phyloP scores from a whole-genome alignment of 1,140 invertebrate species.

The Zophobas atratus region DNA sequence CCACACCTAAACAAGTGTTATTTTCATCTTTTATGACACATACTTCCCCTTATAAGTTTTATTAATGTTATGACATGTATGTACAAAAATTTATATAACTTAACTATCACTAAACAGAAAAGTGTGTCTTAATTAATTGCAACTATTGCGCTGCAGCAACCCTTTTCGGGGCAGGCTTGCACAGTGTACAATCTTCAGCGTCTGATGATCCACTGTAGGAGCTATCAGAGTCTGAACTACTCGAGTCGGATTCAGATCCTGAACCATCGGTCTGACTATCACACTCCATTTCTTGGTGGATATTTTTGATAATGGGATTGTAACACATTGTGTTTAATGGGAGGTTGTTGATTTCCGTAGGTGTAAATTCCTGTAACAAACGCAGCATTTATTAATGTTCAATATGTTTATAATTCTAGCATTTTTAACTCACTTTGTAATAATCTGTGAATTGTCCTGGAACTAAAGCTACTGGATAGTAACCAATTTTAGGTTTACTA shows the following conservation, averaged over 20 bases:
- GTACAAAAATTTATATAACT: background rate
- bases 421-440: constrained; percentile 76
- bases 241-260: constrained; percentile 71
- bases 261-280: constrained; percentile 72
- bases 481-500: constrained; percentile 72
- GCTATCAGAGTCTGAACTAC: constrained; percentile 63
- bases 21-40: too few species aligned
- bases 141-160: constrained; percentile 15
- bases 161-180: constrained; percentile 47
- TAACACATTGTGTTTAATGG: constrained; percentile 93
- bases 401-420: too few species aligned
- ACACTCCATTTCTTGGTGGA: constrained; percentile 67
- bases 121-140: constrained; percentile 2
- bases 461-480: constrained; percentile 92
- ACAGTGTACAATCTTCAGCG: constrained; percentile 73
- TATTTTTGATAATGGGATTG: constrained; percentile 72
- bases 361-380: constrained; percentile 72
- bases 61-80: background rate
- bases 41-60: too few species aligned
- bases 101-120: constrained; percentile 6
- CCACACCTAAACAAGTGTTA: too few species aligned
- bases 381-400: background rate
- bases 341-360: constrained; percentile 83
- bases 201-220: constrained; percentile 70
- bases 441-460: constrained; percentile 94